These are phyloP conservation scores for Grantiella picta DNA, from an alignment of 2,113 vertebrate genomes.

Conservation along the genomic window DNA sequence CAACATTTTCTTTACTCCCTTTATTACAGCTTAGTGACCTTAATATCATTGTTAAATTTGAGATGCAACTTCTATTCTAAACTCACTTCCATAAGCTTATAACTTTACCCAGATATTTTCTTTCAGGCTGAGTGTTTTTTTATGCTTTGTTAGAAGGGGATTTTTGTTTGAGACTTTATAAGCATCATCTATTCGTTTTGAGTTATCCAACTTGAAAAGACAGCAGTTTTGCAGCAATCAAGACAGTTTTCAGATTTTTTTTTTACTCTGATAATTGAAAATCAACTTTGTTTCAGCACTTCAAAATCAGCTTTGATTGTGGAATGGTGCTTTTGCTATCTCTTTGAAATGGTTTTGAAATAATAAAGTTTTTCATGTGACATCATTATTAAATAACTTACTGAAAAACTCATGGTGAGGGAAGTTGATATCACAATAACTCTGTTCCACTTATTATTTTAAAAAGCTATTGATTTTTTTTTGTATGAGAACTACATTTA, in stretches of 20 bases:
- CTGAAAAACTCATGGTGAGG: neutral
- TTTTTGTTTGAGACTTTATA: constrained; percentile 41
- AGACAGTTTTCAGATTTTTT: constrained; percentile 10
- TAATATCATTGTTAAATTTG: neutral
- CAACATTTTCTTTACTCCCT: neutral
- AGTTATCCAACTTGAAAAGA: constrained; percentile 40
- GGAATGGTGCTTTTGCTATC: neutral
- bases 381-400: neutral
- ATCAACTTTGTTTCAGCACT: constrained; percentile 56
- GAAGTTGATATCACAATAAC: neutral
- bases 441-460: neutral
- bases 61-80: neutral
- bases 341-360: constrained; percentile 24
- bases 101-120: neutral
- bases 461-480: neutral
- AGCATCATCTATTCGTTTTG: constrained; percentile 36
- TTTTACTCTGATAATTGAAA: constrained; percentile 50
- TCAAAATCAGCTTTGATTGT: constrained; percentile 55
- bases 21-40: neutral
- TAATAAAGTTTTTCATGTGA: neutral
- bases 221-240: constrained; percentile 21
- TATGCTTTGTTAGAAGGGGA: constrained; percentile 1
- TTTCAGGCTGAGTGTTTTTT: neutral
- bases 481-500: neutral
- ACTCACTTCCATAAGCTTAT: neutral